Evolutionary conservation across 2,888 invertebrate genomes (phyloP).

Genomic region (Chymomyza fuscimana): DNA sequence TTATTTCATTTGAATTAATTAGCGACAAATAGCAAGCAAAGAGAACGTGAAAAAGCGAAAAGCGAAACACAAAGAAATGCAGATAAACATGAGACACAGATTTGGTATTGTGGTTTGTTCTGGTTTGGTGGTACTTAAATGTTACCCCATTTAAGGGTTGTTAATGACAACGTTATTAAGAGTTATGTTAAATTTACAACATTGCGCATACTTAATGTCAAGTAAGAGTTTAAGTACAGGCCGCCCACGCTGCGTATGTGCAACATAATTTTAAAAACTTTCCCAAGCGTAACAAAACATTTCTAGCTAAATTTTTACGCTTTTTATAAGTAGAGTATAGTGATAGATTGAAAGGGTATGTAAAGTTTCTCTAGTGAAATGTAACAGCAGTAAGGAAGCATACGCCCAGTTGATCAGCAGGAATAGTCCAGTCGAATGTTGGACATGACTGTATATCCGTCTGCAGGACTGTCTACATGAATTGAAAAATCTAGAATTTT

Average conservation of each 20-base stretch:
- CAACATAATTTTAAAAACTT: neutral
- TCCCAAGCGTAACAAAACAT: neutral
- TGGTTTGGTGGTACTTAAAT: neutral
- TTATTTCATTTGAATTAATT: slow-evolving; percentile 62
- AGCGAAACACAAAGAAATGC: neutral
- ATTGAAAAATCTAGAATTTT: too few relatives aligned
- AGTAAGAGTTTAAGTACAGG: neutral
- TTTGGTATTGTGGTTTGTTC: neutral
- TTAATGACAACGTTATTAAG: neutral
- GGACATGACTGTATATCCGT: too few relatives aligned
- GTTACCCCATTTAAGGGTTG: neutral
- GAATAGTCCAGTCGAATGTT: too few relatives aligned
- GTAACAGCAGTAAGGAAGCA: too few relatives aligned
- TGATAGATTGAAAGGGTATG: too few relatives aligned
- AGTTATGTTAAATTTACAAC: slow-evolving; percentile 3
- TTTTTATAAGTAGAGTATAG: neutral
- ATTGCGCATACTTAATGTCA: neutral
- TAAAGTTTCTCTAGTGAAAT: too few relatives aligned
- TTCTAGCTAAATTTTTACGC: neutral
- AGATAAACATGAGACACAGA: neutral
- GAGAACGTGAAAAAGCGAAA: neutral
- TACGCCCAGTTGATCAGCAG: too few relatives aligned
- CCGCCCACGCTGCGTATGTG: too few relatives aligned
- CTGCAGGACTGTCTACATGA: too few relatives aligned
- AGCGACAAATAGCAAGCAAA: slow-evolving; percentile 29